phyloP scores from a whole-genome alignment of 2,888 invertebrate species.

The Scaptomyza parva region DNA sequence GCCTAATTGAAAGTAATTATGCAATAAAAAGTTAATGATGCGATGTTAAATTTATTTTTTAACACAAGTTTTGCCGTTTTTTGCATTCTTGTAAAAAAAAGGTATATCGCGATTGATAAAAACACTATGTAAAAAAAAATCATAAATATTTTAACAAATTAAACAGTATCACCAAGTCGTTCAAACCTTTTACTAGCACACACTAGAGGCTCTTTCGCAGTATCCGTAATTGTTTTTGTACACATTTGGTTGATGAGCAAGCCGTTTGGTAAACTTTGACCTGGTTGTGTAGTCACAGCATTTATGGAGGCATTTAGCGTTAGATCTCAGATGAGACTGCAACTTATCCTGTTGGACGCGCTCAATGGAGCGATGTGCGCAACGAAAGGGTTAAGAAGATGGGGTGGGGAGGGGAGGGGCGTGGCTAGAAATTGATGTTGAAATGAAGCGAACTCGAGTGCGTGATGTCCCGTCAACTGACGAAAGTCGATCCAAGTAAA shows the following conservation, averaged over 20 bases:
- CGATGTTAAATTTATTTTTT: neutral
- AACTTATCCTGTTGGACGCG: constrained; percentile 38
- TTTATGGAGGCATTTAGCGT: constrained; percentile 50
- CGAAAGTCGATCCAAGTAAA: constrained; percentile 47
- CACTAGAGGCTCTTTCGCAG: neutral
- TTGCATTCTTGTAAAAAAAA: no score
- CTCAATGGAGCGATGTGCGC: constrained; percentile 57
- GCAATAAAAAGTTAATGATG: neutral
- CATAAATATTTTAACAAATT: neutral
- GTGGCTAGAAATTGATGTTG: constrained; percentile 35
- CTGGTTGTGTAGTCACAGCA: constrained; percentile 18
- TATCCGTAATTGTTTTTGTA: neutral
- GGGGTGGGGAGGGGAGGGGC: neutral
- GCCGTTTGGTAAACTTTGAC: constrained; percentile 13
- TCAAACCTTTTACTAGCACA: neutral
- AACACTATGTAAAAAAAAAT: no score
- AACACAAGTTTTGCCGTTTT: no score
- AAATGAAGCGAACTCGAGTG: constrained; percentile 77
- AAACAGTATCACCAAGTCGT: neutral
- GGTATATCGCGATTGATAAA: no score
- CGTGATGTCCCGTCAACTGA: constrained; percentile 21
- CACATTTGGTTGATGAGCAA: constrained; percentile 4
- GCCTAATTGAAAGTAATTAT: neutral
- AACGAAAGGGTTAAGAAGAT: neutral
- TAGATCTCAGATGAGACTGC: constrained; percentile 54